Evolutionary conservation across 2,888 invertebrate species (phyloP).

Genomic region (Leptinotarsa haldemani): DNA sequence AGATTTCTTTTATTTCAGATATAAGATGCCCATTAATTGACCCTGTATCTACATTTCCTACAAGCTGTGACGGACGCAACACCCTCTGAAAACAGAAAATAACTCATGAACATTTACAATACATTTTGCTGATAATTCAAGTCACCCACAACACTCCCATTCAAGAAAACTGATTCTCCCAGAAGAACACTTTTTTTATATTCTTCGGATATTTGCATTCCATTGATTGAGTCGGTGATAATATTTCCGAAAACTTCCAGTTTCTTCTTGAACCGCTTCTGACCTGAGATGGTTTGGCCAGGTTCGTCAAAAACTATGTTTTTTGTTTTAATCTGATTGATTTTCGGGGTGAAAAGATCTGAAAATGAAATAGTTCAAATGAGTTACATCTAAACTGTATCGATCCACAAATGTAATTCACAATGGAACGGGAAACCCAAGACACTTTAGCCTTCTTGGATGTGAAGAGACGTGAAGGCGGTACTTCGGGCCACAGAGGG

Average conservation of each 20-base stretch:
- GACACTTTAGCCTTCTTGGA: no score
- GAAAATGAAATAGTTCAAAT: slow-evolving; percentile 29
- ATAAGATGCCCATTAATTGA: slow-evolving; percentile 58
- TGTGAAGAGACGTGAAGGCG: background rate
- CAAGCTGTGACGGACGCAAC: slow-evolving; percentile 44
- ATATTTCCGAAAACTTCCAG: slow-evolving; percentile 54
- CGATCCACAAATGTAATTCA: no score
- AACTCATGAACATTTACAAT: slow-evolving; percentile 16
- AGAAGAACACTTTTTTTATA: slow-evolving; percentile 49
- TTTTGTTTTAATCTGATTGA: slow-evolving; percentile 57
- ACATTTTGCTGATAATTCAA: background rate
- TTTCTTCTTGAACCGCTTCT: slow-evolving; percentile 56
- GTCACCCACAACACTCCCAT: slow-evolving; percentile 52
- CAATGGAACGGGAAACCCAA: no score
- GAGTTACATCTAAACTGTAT: background rate
- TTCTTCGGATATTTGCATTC: slow-evolving; percentile 49
- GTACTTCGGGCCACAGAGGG: background rate
- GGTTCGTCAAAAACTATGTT: slow-evolving; percentile 59
- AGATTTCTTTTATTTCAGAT: slow-evolving; percentile 51
- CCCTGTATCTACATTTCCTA: slow-evolving; percentile 54
- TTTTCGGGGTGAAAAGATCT: slow-evolving; percentile 54
- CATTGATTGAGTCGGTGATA: slow-evolving; percentile 51
- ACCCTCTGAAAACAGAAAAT: slow-evolving; percentile 51
- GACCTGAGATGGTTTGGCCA: slow-evolving; percentile 53
- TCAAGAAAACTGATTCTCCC: slow-evolving; percentile 40